Base-by-base conservation (phyloP, 2,113 vertebrate genomes). In the Lagopus leucura region DNA sequence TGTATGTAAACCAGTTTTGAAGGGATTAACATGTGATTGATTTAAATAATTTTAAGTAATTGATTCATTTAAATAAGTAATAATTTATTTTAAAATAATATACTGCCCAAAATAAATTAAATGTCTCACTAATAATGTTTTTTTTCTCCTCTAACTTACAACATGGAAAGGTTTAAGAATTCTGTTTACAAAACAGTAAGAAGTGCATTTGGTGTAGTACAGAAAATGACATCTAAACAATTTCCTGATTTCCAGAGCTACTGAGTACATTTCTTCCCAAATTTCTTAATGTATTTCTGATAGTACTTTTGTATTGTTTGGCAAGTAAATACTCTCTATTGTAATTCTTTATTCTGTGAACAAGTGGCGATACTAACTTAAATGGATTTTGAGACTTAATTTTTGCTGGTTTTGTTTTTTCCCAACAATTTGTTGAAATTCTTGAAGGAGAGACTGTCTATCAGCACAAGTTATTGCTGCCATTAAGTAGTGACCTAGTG, bases 51-150 rank as follows among this genome's bases (percentile, higher is more conserved):
- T 50, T 8, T 25, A 50, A 50, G 25, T 50, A 7, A 50, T 25
- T 50, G 48, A 50, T 50, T 50, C 22, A 50, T 50, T 50, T 50
- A 50, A 25, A 50, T 50, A 50, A 50, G 48, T 24, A 50, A 48
- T 48, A 21, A 50, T 24, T 54, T 52, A 52, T 52, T 52, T 52
- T 54, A 52, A 52, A 52, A 27, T 52, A 54, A 54, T 28, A 28
- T 74, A 42, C 40, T 87, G 25, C 65, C 54, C 63, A 54, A 69
- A 90, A 34, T 92, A 73, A 95, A 93, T 79, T 69, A 73, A 63
- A 18, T 92, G 40, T 73, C 67, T 90, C 19, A 10, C 25, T 80
- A 15, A 4, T 40, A 63, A 34, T 54, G 20, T 0, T n/a, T 87
- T 60, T 90, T 74, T n/a, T 28, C 25, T 79, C 27, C 82, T 84